phyloP scores from a whole-genome alignment of 2,888 invertebrate genomes.

The Sinodicranocentrus sp. region DNA sequence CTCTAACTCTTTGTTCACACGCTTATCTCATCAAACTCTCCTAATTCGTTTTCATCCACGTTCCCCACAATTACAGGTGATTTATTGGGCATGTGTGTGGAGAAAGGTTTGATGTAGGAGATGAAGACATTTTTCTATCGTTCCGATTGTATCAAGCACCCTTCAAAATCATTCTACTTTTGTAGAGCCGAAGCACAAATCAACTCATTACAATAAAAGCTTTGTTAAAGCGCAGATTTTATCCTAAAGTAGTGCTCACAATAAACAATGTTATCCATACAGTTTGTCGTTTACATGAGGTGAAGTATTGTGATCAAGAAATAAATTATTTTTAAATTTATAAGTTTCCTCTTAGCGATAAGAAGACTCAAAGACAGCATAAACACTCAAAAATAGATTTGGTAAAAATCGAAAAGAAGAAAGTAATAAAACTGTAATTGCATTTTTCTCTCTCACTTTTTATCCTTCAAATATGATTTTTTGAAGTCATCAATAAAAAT shows the following conservation, averaged over 20 bases:
- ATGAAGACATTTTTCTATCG: constrained; percentile 50
- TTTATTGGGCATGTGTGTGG: constrained; percentile 54
- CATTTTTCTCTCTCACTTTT: constrained; percentile 29
- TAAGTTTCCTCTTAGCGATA: too few relatives aligned
- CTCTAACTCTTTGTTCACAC: constrained; percentile 57
- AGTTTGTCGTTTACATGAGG: too few relatives aligned
- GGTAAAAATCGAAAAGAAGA: constrained; percentile 17
- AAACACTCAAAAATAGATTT: too few relatives aligned
- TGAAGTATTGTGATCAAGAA: too few relatives aligned
- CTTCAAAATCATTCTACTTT: constrained; percentile 36
- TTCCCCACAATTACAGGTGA: constrained; percentile 55
- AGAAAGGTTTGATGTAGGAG: constrained; percentile 15
- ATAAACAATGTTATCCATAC: too few relatives aligned
- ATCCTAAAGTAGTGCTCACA: too few relatives aligned
- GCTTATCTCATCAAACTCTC: constrained; percentile 54
- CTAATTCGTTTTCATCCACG: constrained; percentile 30
- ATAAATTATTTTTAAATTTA: too few relatives aligned
- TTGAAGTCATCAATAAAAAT: constrained; percentile 13
- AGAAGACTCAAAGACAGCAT: too few relatives aligned
- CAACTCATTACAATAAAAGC: too few relatives aligned
- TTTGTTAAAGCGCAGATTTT: too few relatives aligned
- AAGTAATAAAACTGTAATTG: constrained; percentile 12
- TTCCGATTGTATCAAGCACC: constrained; percentile 60
- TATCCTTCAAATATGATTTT: neutral
- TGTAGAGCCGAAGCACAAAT: neutral